Conservation (phyloP, 2,113 vertebrate species). For the Eurypyga helias region DNA sequence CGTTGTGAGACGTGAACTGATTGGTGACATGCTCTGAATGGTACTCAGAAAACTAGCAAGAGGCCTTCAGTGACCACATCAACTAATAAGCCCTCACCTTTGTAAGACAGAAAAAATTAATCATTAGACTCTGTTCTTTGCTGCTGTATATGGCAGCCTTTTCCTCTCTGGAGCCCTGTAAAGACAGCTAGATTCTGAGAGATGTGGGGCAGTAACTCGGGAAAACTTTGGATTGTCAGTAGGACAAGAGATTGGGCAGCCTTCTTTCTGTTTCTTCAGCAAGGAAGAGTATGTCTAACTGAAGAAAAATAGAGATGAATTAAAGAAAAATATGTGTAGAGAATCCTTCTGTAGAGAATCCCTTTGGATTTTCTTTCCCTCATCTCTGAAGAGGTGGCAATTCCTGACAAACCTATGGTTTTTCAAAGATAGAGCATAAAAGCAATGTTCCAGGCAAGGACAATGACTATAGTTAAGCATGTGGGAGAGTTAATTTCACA, state of each 20-base stretch:
- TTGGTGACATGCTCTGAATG: not conserved
- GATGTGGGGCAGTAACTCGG: not conserved
- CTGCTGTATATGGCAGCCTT: not conserved
- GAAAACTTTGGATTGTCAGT: not conserved
- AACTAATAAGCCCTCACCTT: not conserved
- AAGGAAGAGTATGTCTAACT: not conserved
- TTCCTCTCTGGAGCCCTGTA: not conserved
- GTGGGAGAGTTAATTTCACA: not conserved
- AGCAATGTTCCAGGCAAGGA: not conserved
- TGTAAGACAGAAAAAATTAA: not conserved
- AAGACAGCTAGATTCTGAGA: not conserved
- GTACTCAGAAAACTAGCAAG: not conserved
- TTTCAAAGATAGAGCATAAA: not conserved
- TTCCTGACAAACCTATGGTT: not conserved
- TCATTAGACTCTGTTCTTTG: not conserved
- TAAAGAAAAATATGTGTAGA: not conserved
- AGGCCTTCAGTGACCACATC: not conserved
- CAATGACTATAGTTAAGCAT: not conserved
- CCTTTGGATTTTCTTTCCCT: not conserved
- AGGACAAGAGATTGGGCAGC: not conserved
- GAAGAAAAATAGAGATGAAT: accelerated
- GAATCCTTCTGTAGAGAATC: not conserved
- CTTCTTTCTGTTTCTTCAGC: not conserved
- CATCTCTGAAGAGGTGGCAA: not conserved
- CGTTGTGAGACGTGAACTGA: not conserved